Base-by-base conservation (phyloP, 1,140 invertebrate species). In the Lerema accius region DNA sequence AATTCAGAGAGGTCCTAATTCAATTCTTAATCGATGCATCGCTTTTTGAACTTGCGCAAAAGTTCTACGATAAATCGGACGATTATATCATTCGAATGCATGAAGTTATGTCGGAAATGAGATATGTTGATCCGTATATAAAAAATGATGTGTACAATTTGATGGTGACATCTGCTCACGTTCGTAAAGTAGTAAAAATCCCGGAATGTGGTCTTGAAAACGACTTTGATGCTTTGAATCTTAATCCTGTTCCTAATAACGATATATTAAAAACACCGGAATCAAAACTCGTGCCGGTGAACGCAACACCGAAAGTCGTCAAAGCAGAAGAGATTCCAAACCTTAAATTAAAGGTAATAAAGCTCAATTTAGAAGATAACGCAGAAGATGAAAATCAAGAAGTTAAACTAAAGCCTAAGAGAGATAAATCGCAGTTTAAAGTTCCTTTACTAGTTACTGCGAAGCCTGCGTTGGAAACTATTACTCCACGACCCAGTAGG, bases 131-230 rank as follows among this genome's bases (percentile, higher is more conserved):
- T 63, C 26, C 4, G 0, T 84, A 86, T 59, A 23, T 82, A 19
- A 45, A 16, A 0, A 81, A 78, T 32, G 85, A 90, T 9, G 46
- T 88, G 0, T 56, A 76, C n/a, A 90, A 90, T 69, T 42, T 88
- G n/a, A 66, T 82, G 63, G 55, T 76, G 0, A 67, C 82, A 3
- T 77, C 76, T 0, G 80, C 79, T 9, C 28, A 37, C 6, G 14
- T 17, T 5, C 23, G 53, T 0, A 56, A 65, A 13, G 4, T 85
- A 7, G 64, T 72, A 0, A 75, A 60, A 39, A 13, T 49, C 0
- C 42, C 46, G 0, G 66, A 78, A 37, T 63, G 35, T 0, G 62
- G 68, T 11, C 11, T 85, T 6, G 77, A 79, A 58, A 28, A n/a
- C 0, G 85, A 86, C 5, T 69, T 85, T 7, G 85, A 86, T 17